A percentile compares a stretch with the other conserved stretches of the same genome.
Conservation (phyloP, 2,113 vertebrate genomes). For the Melanotaenia duboulayi region DNA sequence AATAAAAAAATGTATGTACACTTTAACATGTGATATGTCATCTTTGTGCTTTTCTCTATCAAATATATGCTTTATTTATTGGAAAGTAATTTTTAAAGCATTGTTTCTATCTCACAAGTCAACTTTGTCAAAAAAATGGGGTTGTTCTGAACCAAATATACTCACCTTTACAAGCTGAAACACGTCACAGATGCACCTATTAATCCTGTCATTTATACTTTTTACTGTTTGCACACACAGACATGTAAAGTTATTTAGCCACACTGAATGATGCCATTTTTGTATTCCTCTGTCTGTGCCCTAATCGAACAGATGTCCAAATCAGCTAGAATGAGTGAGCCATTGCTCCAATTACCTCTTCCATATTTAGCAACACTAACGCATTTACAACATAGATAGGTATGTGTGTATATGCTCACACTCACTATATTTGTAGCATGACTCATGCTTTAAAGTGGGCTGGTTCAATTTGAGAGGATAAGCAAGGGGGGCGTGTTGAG, state of each 20-base stretch:
- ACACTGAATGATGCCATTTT: background rate
- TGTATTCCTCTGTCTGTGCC: background rate
- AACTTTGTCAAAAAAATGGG: too few species aligned
- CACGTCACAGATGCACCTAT: too few species aligned
- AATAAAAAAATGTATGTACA: too few species aligned
- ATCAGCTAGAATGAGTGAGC: background rate
- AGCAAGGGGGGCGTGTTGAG: slow-evolving; percentile 21
- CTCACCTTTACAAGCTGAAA: too few species aligned
- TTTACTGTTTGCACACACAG: background rate
- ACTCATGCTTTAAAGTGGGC: slow-evolving; percentile 51
- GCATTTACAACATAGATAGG: background rate
- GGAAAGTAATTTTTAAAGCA: too few species aligned
- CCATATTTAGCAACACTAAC: slow-evolving; percentile 8
- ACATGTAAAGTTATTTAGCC: too few species aligned
- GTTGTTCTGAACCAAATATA: too few species aligned
- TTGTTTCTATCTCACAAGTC: too few species aligned
- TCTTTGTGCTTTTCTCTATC: too few species aligned
- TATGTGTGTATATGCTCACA: slow-evolving; percentile 12
- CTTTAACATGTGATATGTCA: too few species aligned
- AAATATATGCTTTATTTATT: too few species aligned
- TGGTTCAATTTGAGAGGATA: slow-evolving; percentile 24
- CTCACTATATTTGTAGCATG: slow-evolving; percentile 38
- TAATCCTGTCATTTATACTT: background rate
- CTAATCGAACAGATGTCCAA: background rate
- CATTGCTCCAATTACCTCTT: background rate